These are phyloP conservation scores for Scrobipalpa costella DNA, from an alignment of 2,888 invertebrate genomes.

Conservation along the genomic window DNA sequence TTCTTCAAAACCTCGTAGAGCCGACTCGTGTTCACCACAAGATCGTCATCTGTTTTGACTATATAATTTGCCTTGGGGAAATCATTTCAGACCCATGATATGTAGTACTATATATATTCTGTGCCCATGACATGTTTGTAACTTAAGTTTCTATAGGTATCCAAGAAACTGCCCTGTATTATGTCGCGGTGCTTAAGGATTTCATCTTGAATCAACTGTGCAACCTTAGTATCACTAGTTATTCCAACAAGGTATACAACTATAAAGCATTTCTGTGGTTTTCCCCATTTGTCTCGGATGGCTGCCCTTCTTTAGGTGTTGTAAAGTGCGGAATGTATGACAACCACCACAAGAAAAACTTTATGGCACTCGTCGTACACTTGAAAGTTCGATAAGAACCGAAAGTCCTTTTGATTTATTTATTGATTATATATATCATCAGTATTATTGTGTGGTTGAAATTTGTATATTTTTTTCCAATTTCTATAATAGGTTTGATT, in stretches of 20 bases:
- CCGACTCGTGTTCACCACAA: background rate
- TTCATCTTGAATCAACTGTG: background rate
- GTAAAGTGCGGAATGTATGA: background rate
- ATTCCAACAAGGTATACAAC: background rate
- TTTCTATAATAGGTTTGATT: no score
- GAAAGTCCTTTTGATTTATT: background rate
- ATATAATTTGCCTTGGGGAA: background rate
- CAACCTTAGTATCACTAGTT: background rate
- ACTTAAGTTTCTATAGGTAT: background rate
- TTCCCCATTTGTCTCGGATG: background rate
- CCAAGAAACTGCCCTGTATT: conserved; percentile 3
- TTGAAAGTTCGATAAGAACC: background rate
- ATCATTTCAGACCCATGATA: background rate
- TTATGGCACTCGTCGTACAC: background rate
- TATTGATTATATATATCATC: background rate
- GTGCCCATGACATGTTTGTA: conserved; percentile 2
- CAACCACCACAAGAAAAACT: background rate
- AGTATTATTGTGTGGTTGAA: background rate
- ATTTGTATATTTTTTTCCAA: no score
- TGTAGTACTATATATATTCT: no score
- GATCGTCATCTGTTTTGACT: conserved; percentile 2
- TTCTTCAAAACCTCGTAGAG: background rate
- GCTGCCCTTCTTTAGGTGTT: background rate
- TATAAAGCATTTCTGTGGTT: background rate
- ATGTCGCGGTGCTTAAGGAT: background rate